Conservation (phyloP, 2,113 vertebrate genomes). For the Zingel zingel region DNA sequence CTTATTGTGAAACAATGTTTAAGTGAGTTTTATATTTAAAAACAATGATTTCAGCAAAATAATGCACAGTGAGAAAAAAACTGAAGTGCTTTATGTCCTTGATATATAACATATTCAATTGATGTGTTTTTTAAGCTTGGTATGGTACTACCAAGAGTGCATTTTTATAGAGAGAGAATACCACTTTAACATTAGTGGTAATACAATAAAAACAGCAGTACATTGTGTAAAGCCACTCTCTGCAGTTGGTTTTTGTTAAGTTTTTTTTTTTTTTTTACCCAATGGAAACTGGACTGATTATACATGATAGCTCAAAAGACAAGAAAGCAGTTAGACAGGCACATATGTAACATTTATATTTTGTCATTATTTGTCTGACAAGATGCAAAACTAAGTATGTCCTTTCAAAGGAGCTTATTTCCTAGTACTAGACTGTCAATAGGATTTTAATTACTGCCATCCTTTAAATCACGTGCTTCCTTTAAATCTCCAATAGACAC, state of each 20-base stretch:
- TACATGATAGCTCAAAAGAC: background rate
- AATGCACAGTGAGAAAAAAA: background rate
- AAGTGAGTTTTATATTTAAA: background rate
- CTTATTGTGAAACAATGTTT: background rate
- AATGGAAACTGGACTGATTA: background rate
- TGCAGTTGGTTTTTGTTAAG: background rate
- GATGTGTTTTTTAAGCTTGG: background rate
- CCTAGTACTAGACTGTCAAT: slow-evolving; percentile 46
- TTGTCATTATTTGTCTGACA: slow-evolving; percentile 32
- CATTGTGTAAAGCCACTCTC: background rate
- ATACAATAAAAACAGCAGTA: background rate
- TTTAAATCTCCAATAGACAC: slow-evolving; percentile 48
- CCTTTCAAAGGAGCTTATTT: slow-evolving; percentile 38
- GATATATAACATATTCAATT: background rate
- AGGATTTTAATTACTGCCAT: slow-evolving; percentile 76
- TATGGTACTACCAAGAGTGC: background rate
- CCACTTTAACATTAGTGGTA: background rate
- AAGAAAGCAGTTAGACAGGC: background rate
- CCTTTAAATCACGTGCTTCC: slow-evolving; percentile 67
- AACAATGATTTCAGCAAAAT: background rate
- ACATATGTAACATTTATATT: slow-evolving; percentile 23
- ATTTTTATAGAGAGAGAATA: background rate
- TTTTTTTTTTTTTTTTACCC: background rate
- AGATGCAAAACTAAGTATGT: slow-evolving; percentile 35
- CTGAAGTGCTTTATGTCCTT: background rate